Conservation (phyloP, 2,113 vertebrate genomes). For the Mionectes macconnelli region DNA sequence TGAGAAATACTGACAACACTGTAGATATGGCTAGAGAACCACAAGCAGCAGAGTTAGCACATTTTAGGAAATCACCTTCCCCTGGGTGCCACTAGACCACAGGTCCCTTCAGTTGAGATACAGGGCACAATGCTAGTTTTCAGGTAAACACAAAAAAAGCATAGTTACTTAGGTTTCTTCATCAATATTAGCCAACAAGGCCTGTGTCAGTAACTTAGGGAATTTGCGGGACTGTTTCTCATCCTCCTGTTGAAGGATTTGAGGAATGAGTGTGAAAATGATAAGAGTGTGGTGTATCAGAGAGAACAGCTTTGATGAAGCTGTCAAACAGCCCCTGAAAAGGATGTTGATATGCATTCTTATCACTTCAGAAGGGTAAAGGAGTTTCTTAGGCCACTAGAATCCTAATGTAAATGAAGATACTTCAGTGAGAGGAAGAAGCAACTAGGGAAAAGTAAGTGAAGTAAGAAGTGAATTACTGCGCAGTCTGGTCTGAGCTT, state of each 20-base stretch:
- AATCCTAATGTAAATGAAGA: neutral
- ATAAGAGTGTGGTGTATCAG: neutral
- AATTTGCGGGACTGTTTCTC: neutral
- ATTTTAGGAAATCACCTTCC: neutral
- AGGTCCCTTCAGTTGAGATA: neutral
- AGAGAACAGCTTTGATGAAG: neutral
- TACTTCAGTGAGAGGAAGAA: neutral
- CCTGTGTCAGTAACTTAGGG: neutral
- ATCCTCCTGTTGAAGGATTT: neutral
- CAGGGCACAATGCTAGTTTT: neutral
- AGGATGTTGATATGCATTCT: neutral
- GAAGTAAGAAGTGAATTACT: neutral
- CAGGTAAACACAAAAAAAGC: neutral
- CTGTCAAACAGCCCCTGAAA: neutral
- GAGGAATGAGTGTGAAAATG: neutral
- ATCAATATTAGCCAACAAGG: neutral
- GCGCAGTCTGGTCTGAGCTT: neutral
- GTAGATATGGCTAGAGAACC: neutral
- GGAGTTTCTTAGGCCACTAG: neutral
- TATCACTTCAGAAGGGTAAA: neutral
- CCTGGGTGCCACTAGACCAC: neutral
- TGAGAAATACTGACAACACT: neutral
- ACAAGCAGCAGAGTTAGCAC: neutral
- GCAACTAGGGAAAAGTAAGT: neutral
- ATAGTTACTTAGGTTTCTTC: neutral